Conservation (phyloP, 2,888 invertebrate species). For the Cybosia mesomella region DNA sequence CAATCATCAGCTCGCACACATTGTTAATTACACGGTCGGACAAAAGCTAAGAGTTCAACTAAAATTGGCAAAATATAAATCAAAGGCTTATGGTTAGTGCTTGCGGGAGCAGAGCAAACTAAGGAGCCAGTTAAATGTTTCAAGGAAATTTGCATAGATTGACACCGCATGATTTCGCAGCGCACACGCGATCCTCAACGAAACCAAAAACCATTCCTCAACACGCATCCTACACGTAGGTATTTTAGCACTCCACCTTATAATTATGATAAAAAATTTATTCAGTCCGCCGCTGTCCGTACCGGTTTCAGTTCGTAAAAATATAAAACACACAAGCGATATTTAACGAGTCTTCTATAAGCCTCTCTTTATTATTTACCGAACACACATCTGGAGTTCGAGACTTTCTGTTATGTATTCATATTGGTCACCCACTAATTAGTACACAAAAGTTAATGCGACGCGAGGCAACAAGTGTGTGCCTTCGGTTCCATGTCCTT, state of each 20-base stretch:
- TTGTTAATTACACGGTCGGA: constrained; percentile 47
- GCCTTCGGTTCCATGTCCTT: constrained; percentile 71
- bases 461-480: constrained; percentile 76
- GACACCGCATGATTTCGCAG: constrained; percentile 76
- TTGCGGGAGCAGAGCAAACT: constrained; percentile 72
- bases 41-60: constrained; percentile 57
- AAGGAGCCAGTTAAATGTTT: constrained; percentile 81
- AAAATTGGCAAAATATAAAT: constrained; percentile 63
- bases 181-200: constrained; percentile 71
- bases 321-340: constrained; percentile 73
- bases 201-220: constrained; percentile 54
- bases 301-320: constrained; percentile 74
- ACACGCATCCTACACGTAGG: constrained; percentile 59
- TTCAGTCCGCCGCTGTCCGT: constrained; percentile 64
- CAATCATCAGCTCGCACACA: constrained; percentile 50
- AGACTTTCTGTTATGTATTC: constrained; percentile 85
- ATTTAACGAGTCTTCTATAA: constrained; percentile 78
- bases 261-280: constrained; percentile 71
- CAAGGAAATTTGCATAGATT: constrained; percentile 86
- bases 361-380: constrained; percentile 78
- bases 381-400: constrained; percentile 82
- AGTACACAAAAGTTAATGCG: constrained; percentile 84
- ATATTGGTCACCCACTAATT: constrained; percentile 85
- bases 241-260: constrained; percentile 59
- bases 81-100: constrained; percentile 68